Base-by-base conservation (phyloP, 2,888 invertebrate genomes). In the Plagodis dolabraria region DNA sequence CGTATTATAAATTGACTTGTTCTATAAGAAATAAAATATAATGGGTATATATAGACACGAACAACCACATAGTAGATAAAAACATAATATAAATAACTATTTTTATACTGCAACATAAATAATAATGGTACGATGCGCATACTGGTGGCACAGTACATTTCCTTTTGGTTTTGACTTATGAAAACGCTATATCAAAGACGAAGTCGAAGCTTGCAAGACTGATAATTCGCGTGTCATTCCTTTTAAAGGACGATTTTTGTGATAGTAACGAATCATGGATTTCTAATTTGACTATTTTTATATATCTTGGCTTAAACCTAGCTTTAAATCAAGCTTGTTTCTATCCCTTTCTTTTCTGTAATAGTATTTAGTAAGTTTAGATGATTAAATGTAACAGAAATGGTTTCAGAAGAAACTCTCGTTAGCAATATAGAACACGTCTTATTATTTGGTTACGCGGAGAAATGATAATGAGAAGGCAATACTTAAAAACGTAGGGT, bases 151-250 rank as follows among this genome's bases (percentile, higher is more conserved):
- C 33, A 67, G 58, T 11, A 40, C 10, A 10, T 40, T 51, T 72
- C 65, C 64, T 42, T 10, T 47, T 43, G 40, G 42, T 43, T 40
- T 46, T 44, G 40, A 10, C 22, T 33, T 49, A 7, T 51, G 40
- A 45, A 42, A 58, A 51, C 57, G 47, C 71, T 67, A 71, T 77
- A 78, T 75, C 74, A 77, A 68, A 63, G 84, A 85, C 79, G 69
- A 76, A 81, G 80, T 85, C 83, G 77, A 86, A 80, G 89, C 88
- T 86, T 83, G 87, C 85, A 90, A 92, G 92, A 91, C 91, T 91
- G 91, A 91, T 72, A 75, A 64, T 70, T 36, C 36, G 71, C 76
- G 75, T 78, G 78, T 61, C 71, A 73, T 66, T 87, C 90, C 91
- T 91, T 90, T 57, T 76, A 81, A 91, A 91, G 91, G 91, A 87